phyloP scores from a whole-genome alignment of 2,113 vertebrate species.

The Galbula dea region DNA sequence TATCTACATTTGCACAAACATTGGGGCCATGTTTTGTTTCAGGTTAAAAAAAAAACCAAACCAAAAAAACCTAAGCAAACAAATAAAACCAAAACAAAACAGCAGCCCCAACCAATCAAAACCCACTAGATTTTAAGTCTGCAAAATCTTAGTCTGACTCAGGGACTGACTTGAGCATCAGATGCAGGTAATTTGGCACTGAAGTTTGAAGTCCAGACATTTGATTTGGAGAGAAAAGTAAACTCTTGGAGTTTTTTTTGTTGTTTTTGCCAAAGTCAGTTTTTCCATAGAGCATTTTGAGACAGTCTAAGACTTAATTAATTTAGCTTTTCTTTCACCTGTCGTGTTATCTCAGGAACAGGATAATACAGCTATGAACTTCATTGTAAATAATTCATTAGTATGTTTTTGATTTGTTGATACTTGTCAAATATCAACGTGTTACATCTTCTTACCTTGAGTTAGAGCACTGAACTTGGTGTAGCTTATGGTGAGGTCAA shows the following conservation, averaged over 20 bases:
- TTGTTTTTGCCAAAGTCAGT: not conserved
- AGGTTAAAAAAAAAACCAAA: not conserved
- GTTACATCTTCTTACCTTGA: not conserved
- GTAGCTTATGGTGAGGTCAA: not conserved
- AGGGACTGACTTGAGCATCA: not conserved
- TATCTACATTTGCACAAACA: not conserved
- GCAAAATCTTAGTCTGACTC: not conserved
- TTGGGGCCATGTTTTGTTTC: not conserved
- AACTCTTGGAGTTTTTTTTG: not conserved
- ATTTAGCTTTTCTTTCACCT: not conserved
- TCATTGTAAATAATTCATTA: not conserved
- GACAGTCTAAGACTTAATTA: not conserved
- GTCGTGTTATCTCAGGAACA: not conserved
- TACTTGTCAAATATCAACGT: not conserved
- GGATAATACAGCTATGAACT: not conserved
- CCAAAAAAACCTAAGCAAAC: fast-evolving
- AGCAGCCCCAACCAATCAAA: too few species aligned
- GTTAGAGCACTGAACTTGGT: not conserved
- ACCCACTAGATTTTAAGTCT: not conserved
- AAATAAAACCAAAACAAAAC: not conserved
- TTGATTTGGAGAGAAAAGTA: not conserved
- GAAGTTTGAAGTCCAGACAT: not conserved
- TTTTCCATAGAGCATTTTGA: not conserved
- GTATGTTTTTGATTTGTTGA: not conserved
- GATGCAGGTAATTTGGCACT: not conserved